Evolutionary conservation across 2,888 invertebrate species (phyloP).

Genomic region (Athripsodes cinereus): DNA sequence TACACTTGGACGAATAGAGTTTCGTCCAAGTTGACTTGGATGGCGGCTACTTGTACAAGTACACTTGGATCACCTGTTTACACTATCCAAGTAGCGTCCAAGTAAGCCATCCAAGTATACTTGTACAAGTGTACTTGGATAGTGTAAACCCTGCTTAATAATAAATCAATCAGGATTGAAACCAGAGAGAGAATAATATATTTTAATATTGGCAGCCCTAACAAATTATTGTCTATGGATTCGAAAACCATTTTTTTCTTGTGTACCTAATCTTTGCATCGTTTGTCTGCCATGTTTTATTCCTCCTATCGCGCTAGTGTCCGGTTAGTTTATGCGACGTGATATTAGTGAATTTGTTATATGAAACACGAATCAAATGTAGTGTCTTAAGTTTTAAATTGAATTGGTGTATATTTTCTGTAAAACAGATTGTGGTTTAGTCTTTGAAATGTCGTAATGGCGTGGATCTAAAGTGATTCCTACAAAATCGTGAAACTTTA

Average conservation of each 20-base stretch:
- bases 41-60: too few relatives aligned
- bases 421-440: background rate
- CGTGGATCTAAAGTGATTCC: constrained; percentile 32
- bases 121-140: too few relatives aligned
- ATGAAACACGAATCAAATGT: constrained; percentile 10
- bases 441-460: constrained; percentile 10
- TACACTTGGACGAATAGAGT: too few relatives aligned
- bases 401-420: background rate
- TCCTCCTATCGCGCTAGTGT: constrained; percentile 48
- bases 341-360: constrained; percentile 39
- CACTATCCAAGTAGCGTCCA: too few relatives aligned
- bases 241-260: background rate
- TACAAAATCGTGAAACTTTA: constrained; percentile 25
- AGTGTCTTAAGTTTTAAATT: constrained; percentile 7
- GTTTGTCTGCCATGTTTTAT: constrained; percentile 50
- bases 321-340: constrained; percentile 39
- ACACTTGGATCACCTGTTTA: too few relatives aligned
- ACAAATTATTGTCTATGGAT: constrained; percentile 9
- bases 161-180: too few relatives aligned
- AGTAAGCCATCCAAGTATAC: too few relatives aligned
- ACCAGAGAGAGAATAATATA: too few relatives aligned
- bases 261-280: constrained; percentile 12
- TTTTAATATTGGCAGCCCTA: constrained; percentile 7
- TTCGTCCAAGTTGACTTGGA: too few relatives aligned
- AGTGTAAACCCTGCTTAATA: too few relatives aligned